A percentile compares a stretch with the other conserved stretches of the same genome.
phyloP scores from a whole-genome alignment of 2,797 vertebrate genomes.

The Brachyalestes nurse region DNA sequence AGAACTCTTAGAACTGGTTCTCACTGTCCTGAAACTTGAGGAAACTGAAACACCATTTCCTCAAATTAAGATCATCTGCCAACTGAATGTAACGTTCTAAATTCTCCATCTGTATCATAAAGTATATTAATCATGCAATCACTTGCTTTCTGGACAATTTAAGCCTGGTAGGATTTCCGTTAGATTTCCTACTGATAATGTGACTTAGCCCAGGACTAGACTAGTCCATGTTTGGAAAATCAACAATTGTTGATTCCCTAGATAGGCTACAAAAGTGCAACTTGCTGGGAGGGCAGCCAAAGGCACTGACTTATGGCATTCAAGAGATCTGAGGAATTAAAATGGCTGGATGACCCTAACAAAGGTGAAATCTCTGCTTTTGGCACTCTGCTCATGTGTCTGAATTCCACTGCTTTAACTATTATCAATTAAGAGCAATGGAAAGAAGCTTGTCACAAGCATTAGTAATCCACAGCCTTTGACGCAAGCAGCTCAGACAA shows the following conservation, averaged over 20 bases:
- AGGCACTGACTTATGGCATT: neutral
- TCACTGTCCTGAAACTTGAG: no score
- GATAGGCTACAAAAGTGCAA: neutral
- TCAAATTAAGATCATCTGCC: no score
- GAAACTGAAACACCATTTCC: no score
- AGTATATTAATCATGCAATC: neutral
- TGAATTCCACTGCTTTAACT: neutral
- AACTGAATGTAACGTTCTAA: no score
- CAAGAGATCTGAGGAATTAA: neutral
- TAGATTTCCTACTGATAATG: neutral
- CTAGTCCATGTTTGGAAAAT: neutral
- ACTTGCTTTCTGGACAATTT: neutral
- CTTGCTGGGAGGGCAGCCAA: neutral
- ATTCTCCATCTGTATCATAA: neutral
- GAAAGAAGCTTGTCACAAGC: neutral
- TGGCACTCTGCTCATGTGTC: neutral
- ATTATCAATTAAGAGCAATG: neutral
- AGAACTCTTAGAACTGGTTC: no score
- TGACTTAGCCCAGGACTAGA: neutral
- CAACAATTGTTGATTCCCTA: neutral
- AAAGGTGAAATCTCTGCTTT: neutral
- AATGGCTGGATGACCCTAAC: neutral
- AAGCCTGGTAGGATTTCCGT: neutral
- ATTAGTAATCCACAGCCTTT: neutral
- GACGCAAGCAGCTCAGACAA: constrained; percentile 13